Evolutionary conservation across 2,888 invertebrate genomes (phyloP), one percentile per base, ranked within the genome.

Genomic region (Eilema griseolum): DNA sequence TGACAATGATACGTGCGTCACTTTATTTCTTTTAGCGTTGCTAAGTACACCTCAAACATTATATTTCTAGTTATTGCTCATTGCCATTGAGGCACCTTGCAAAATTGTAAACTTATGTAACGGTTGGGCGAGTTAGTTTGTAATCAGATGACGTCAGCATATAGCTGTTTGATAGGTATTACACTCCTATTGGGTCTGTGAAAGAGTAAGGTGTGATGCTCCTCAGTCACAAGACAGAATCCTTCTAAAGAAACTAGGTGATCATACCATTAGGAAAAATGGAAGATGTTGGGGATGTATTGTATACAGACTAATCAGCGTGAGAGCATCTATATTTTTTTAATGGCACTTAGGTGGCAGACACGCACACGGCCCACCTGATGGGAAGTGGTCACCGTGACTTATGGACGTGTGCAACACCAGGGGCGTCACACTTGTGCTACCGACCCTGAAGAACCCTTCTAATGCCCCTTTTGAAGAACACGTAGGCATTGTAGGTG

Each of bases 31-130:
- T 56, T 57, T 37, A 16, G 16, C 70, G 73, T 78, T 74, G 71
- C 66, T 72, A 77, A 74, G 72, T 80, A 82, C 74, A 69, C 31
- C 20, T 67, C 62, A 70, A 70, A 77, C 71, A 79, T 76, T 75
- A 16, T 76, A 73, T 77, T 74, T 69, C 66, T 71, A 57, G 62
- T 60, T 73, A 76, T 70, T 74, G 71, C 76, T 66, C 67, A 69
- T 66, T 56, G 69, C 61, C 69, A 67, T 57, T 67, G 70, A 28
- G 57, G 37, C 61, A 69, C 65, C 28, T 72, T 68, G 67, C 26
- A 63, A 46, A 61, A 37, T 37, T 20, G n/a, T 23, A 61, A 65
- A 41, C 66, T 37, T 62, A 62, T n/a, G 61, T 60, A 67, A 67
- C 20, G 64, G 52, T 52, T 52, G n/a, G 26, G 24, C 41, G 3